A percentile compares a stretch with the other conserved stretches of the same genome.
phyloP scores from a whole-genome alignment of 2,888 invertebrate genomes.

The Eilema depressum region DNA sequence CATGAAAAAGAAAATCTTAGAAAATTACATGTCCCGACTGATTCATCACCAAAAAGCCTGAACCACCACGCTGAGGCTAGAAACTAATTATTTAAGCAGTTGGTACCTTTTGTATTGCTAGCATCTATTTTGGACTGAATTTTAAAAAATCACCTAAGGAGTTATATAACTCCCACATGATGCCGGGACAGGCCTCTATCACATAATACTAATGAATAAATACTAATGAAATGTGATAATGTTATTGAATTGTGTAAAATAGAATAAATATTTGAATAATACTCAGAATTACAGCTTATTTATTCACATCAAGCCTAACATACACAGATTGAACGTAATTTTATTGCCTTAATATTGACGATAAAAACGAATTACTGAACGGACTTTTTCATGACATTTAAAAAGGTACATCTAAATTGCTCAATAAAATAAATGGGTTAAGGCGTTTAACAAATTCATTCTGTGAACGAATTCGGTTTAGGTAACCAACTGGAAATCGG shows the following conservation, averaged over 20 bases:
- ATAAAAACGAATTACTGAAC: conserved; percentile 19
- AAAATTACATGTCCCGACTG: too few relatives aligned
- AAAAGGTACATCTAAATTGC: conserved; percentile 49
- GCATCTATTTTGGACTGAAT: too few relatives aligned
- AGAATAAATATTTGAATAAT: not conserved
- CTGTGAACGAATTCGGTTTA: conserved; percentile 63
- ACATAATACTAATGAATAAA: too few relatives aligned
- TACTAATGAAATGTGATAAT: too few relatives aligned
- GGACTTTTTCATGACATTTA: conserved; percentile 34
- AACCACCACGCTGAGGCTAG: too few relatives aligned
- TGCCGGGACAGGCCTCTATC: too few relatives aligned
- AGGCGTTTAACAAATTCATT: conserved; percentile 71
- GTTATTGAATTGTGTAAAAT: not conserved
- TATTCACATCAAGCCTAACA: not conserved
- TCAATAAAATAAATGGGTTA: conserved; percentile 65
- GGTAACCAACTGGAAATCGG: conserved; percentile 71
- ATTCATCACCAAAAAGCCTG: too few relatives aligned
- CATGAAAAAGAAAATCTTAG: too few relatives aligned
- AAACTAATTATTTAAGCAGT: too few relatives aligned
- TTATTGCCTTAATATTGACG: not conserved
- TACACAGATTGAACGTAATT: not conserved
- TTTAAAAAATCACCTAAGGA: too few relatives aligned
- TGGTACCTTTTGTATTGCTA: too few relatives aligned
- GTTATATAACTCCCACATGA: too few relatives aligned
- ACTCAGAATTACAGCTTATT: not conserved